A percentile compares a stretch with the other conserved stretches of the same genome.
phyloP scores from a whole-genome alignment of 2,888 invertebrate genomes.

The Choreutis nemorana region DNA sequence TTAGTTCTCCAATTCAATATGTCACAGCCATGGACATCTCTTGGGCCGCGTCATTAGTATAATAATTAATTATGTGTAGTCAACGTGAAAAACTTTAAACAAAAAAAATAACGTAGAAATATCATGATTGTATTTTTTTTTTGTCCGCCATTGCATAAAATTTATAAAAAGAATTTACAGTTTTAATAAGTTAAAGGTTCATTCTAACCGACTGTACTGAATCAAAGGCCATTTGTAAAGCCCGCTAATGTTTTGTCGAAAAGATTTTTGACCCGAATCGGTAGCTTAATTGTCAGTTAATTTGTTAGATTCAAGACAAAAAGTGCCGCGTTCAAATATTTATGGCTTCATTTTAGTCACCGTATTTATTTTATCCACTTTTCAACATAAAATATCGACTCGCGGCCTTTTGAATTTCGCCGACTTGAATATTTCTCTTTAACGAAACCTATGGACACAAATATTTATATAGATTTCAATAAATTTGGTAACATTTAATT shows the following conservation, averaged over 20 bases:
- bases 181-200: neutral
- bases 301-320: slow-evolving; percentile 55
- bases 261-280: slow-evolving; percentile 45
- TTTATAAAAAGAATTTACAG: neutral
- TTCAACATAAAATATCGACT: slow-evolving; percentile 21
- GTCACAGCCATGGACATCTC: slow-evolving; percentile 15
- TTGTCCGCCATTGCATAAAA: neutral
- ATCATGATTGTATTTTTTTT: no score
- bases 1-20: slow-evolving; percentile 15
- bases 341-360: slow-evolving; percentile 55
- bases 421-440: slow-evolving; percentile 21
- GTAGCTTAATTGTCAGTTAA: slow-evolving; percentile 64
- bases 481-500: no score
- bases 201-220: slow-evolving; percentile 17
- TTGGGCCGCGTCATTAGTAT: slow-evolving; percentile 12
- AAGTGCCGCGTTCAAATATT: slow-evolving; percentile 52
- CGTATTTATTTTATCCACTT: slow-evolving; percentile 38
- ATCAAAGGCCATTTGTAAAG: slow-evolving; percentile 46
- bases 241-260: slow-evolving; percentile 44
- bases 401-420: slow-evolving; percentile 20
- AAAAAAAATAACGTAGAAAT: no score
- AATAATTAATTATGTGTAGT: slow-evolving; percentile 25
- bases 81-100: slow-evolving; percentile 12
- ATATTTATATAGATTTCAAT: no score
- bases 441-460: slow-evolving; percentile 20